Conservation (phyloP, 2,797 vertebrate genomes). For the Anas bahamensis region DNA sequence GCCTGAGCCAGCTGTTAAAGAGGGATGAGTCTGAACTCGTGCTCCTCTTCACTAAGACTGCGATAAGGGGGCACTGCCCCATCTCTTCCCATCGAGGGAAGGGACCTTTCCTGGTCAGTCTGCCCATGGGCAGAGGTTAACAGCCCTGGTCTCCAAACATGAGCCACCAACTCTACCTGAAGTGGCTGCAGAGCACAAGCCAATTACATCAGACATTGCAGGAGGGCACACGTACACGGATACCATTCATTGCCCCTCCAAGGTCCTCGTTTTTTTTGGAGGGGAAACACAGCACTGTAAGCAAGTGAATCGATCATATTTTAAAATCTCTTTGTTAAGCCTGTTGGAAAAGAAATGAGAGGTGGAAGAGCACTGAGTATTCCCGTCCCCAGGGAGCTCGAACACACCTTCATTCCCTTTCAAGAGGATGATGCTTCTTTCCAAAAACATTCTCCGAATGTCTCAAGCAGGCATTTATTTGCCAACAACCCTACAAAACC, state of each 20-base stretch:
- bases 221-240: fast-evolving
- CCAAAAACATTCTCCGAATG: neutral
- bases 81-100: neutral
- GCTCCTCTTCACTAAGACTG: neutral
- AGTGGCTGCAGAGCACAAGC: neutral
- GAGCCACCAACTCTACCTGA: neutral
- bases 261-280: neutral
- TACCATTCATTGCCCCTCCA: neutral
- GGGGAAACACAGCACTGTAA: neutral
- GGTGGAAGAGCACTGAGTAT: neutral
- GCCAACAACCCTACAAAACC: neutral
- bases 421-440: fast-evolving
- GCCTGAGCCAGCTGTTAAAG: neutral
- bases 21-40: neutral
- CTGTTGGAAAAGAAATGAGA: neutral
- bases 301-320: neutral
- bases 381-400: fast-evolving
- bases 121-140: fast-evolving
- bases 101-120: neutral
- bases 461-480: neutral
- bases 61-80: fast-evolving
- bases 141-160: neutral
- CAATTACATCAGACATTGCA: fast-evolving
- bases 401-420: neutral
- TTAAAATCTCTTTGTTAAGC: neutral